Conservation (phyloP, 2,797 vertebrate genomes). For the Vultur gryphus region DNA sequence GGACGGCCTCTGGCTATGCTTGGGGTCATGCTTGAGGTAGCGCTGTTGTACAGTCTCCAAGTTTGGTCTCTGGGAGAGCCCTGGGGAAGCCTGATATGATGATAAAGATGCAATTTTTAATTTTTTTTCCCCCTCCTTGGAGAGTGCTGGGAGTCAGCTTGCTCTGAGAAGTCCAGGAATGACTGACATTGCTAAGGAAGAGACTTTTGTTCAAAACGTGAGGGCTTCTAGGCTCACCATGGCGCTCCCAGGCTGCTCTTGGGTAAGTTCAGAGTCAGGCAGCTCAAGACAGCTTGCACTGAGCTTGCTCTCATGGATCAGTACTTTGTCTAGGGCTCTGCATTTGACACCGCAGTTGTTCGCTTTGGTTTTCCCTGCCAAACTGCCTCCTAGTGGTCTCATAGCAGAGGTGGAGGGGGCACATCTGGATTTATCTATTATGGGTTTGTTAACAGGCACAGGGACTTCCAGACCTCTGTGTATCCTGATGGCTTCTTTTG, state of each 20-base stretch:
- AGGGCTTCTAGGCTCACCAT: fast-evolving
- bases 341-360: fast-evolving
- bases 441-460: not conserved
- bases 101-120: not conserved
- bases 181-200: not conserved
- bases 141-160: not conserved
- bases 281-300: not conserved
- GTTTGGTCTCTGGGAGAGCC: not conserved
- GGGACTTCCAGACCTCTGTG: not conserved
- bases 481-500: not conserved
- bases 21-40: not conserved
- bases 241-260: not conserved
- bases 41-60: not conserved
- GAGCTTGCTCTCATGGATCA: fast-evolving
- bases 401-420: not conserved
- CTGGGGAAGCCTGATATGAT: not conserved
- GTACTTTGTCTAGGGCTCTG: not conserved
- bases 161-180: not conserved
- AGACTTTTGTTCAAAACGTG: fast-evolving
- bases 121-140: not conserved
- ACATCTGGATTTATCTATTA: not conserved
- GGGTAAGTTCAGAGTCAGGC: not conserved
- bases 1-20: not conserved
- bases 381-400: not conserved
- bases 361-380: not conserved